Evolutionary conservation across 1,140 invertebrate species (phyloP), one percentile per base, ranked within the genome.

Genomic region (Trypoxylus dichotomus): DNA sequence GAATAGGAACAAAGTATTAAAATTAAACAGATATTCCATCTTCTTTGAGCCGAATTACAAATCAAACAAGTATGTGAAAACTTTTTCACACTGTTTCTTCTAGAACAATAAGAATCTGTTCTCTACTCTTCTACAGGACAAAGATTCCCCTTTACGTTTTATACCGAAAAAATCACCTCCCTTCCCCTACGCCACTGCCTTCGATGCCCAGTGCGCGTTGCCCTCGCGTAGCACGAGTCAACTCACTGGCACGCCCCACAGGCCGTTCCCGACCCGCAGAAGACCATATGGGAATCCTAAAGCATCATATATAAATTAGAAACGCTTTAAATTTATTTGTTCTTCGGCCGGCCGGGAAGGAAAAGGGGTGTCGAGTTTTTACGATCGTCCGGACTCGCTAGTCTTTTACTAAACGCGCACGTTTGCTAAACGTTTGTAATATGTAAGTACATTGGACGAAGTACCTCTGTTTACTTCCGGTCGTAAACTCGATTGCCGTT

Each of bases 241-340:
- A 10, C n/a, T 19, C 15, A 15, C 21, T 19, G 60, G 60, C 60
- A 68, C 60, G 60, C 60, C 60, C 24, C 21, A 29, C 60, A 27
- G 27, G 7, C 60, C 19, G 60, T 68, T 19, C 58, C 58, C 58
- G 58, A 60, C 58, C 58, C 58, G 21, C 58, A 68, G 24, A 68
- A 15, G 60, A 68, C 60, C 60, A 68, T 68, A 68, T 68, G 60
- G 60, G 60, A 68, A 68, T 68, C 10, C 24, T 68, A 24, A 29
- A 29, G 60, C 60, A 68, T 68, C 32, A 37, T 19, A 54, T 54
- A 54, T 54, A 29, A 68, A 68, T 68, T 68, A 68, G 60, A 29
- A 68, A 68, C 60, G 60, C 60, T 21, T 25, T 27, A 24, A 68
- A 68, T 68, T 68, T 68, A 68, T 68, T 68, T 29, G 60, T 68